These are phyloP conservation scores for Eudyptes chrysolophus DNA, from an alignment of 2,113 vertebrate species.

Conservation along the genomic window DNA sequence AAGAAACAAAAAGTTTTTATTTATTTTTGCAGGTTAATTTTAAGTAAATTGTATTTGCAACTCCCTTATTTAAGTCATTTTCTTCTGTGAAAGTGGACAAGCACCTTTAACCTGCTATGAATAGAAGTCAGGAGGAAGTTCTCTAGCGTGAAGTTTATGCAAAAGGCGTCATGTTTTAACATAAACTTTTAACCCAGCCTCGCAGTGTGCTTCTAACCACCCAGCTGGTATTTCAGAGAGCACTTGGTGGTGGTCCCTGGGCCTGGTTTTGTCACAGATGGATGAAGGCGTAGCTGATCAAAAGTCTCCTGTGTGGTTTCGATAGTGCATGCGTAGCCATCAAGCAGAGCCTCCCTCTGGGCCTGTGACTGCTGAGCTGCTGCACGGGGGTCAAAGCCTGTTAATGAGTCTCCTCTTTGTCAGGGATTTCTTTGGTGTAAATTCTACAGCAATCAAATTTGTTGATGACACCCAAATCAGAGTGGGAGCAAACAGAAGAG, in stretches of 20 bases:
- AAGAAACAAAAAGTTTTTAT: neutral
- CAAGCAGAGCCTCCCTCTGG: no score
- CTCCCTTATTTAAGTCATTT: neutral
- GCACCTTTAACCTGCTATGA: neutral
- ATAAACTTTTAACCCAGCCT: neutral
- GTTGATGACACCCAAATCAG: neutral
- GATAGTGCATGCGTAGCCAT: accelerated
- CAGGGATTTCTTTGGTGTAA: neutral
- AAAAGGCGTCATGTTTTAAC: neutral
- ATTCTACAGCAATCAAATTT: neutral
- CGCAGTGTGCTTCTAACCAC: accelerated
- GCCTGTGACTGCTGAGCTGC: neutral
- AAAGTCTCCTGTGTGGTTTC: accelerated
- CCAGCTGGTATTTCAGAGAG: neutral
- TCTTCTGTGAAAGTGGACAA: neutral
- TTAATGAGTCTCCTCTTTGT: neutral
- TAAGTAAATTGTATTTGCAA: neutral
- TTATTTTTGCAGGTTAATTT: neutral
- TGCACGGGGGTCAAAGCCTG: accelerated
- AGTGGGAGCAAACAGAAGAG: neutral
- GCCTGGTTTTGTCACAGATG: neutral
- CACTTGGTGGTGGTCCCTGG: neutral
- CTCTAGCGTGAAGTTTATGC: neutral
- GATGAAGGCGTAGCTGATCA: neutral
- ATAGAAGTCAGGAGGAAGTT: neutral